A percentile compares a stretch with the other conserved stretches of the same genome.
Evolutionary conservation across 2,888 invertebrate genomes (phyloP).

Genomic region (Celastrina argiolus): DNA sequence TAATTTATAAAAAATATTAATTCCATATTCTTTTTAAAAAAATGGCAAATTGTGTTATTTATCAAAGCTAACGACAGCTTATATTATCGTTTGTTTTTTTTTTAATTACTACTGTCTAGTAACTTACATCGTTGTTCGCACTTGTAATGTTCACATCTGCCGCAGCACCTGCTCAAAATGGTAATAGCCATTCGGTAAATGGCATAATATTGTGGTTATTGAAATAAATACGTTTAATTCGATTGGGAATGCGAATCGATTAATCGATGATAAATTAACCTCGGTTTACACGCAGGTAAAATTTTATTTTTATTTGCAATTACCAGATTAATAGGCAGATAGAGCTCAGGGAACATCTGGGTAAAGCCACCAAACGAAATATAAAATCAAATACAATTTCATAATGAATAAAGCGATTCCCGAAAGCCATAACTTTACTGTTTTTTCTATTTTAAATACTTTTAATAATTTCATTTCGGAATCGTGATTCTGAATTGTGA

Average conservation of each 20-base stretch:
- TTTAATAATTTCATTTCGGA: too few relatives aligned
- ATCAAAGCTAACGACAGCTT: neutral
- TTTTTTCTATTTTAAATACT: too few relatives aligned
- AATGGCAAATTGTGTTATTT: neutral
- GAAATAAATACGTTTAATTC: constrained; percentile 11
- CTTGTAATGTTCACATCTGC: neutral
- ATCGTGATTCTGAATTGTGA: too few relatives aligned
- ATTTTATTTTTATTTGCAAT: neutral
- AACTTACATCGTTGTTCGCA: constrained; percentile 4
- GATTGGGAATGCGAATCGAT: constrained; percentile 15
- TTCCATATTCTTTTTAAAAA: neutral
- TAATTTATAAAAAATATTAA: too few relatives aligned
- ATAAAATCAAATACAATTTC: too few relatives aligned
- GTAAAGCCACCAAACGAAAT: too few relatives aligned
- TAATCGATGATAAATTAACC: neutral
- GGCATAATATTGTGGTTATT: neutral
- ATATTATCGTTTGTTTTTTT: neutral
- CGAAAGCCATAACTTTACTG: too few relatives aligned
- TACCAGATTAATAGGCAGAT: too few relatives aligned
- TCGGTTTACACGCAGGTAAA: neutral
- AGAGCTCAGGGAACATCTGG: too few relatives aligned
- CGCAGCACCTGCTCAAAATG: neutral
- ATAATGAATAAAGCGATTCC: too few relatives aligned
- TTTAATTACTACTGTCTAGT: constrained; percentile 1
- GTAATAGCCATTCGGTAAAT: neutral